Evolutionary conservation across 2,888 invertebrate genomes (phyloP).

Genomic region (Cephus rjabovi): DNA sequence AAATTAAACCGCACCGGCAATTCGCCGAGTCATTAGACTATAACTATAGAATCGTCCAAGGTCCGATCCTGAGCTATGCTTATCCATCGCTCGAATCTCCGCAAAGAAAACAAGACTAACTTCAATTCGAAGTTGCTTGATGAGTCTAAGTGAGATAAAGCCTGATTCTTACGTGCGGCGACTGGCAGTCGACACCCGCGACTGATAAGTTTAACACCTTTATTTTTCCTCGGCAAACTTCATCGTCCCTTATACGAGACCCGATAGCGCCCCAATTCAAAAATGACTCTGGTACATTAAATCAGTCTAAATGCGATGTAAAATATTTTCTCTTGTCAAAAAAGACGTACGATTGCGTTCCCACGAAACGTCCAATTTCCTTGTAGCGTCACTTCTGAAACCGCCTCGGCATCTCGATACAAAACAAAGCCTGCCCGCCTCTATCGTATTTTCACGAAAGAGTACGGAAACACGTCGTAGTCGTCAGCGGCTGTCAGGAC

Average conservation of each 20-base stretch:
- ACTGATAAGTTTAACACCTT: not conserved
- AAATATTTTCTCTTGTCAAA: not conserved
- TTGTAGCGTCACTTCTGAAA: not conserved
- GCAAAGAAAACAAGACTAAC: slow-evolving; percentile 47
- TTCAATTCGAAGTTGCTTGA: slow-evolving; percentile 57
- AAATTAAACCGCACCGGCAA: slow-evolving; percentile 12
- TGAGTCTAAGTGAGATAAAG: slow-evolving; percentile 33
- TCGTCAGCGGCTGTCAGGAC: slow-evolving; percentile 20
- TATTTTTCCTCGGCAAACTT: not conserved
- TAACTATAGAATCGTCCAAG: slow-evolving; percentile 28
- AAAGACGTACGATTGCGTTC: not conserved
- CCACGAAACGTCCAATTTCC: not conserved
- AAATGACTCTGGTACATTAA: not conserved
- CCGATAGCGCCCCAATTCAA: not conserved
- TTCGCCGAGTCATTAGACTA: slow-evolving; percentile 41
- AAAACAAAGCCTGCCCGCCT: not conserved
- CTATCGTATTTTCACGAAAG: not conserved
- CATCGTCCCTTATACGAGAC: not conserved
- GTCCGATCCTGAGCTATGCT: slow-evolving; percentile 32
- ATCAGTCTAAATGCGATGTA: not conserved
- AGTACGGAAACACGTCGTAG: slow-evolving; percentile 5
- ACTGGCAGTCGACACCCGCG: not conserved
- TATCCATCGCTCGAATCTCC: slow-evolving; percentile 45
- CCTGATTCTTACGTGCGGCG: not conserved
- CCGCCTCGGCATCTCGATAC: not conserved